Conservation (phyloP, 2,888 invertebrate species). For the Noctua janthina region DNA sequence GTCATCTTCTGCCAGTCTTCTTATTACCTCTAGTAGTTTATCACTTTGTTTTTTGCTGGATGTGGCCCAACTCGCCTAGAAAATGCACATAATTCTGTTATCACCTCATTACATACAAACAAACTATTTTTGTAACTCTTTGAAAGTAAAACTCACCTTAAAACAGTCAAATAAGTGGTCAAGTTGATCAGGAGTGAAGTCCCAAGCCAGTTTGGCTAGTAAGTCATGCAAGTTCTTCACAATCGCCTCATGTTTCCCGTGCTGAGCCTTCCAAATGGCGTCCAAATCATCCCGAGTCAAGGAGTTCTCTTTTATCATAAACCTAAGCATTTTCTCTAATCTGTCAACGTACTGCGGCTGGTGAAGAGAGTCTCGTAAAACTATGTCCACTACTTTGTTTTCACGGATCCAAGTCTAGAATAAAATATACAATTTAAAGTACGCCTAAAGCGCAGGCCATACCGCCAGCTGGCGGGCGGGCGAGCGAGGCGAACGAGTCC, state of each 20-base stretch:
- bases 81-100: slow-evolving; percentile 59
- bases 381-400: slow-evolving; percentile 98
- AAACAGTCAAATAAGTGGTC: slow-evolving; percentile 99
- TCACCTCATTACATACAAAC: not conserved
- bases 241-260: slow-evolving; percentile 99
- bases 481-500: no score
- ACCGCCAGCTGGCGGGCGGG: no score
- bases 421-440: slow-evolving; percentile 26
- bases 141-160: slow-evolving; percentile 91
- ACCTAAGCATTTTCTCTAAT: slow-evolving; percentile 98
- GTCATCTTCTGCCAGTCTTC: slow-evolving; percentile 98
- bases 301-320: slow-evolving; percentile 98
- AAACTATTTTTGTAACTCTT: no score
- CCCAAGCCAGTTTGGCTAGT: slow-evolving; percentile 99
- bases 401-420: slow-evolving; percentile 98
- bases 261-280: slow-evolving; percentile 99
- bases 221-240: slow-evolving; percentile 99
- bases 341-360: slow-evolving; percentile 99
- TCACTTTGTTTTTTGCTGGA: slow-evolving; percentile 99
- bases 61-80: slow-evolving; percentile 97
- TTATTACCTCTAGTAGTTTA: slow-evolving; percentile 97
- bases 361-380: slow-evolving; percentile 98
- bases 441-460: no score
- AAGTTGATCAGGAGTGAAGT: slow-evolving; percentile 98
- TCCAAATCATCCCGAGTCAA: slow-evolving; percentile 97